Evolutionary conservation across 1,140 invertebrate species (phyloP).

Genomic region (Babylonia areolata): DNA sequence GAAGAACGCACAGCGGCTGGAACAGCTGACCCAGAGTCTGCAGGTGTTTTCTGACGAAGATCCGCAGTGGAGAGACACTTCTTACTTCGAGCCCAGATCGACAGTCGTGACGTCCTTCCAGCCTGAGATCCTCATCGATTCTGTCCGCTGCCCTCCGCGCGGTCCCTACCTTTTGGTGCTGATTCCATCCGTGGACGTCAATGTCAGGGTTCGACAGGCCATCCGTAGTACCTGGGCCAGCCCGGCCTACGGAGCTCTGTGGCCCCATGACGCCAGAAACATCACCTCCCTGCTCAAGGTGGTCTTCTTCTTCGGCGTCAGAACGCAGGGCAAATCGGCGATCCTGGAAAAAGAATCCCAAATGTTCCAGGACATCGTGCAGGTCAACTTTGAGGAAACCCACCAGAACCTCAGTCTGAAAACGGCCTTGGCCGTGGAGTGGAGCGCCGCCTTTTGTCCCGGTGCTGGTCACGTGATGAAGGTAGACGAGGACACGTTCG

Average conservation of each 20-base stretch:
- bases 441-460: background rate
- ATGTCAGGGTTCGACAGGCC: conserved; percentile 47
- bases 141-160: conserved; percentile 2
- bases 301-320: conserved; percentile 38
- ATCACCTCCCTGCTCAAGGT: conserved; percentile 32
- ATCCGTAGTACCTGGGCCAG: conserved; percentile 70
- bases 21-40: background rate
- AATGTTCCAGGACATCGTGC: conserved; percentile 57
- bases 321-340: background rate
- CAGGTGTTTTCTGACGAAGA: background rate
- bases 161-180: conserved; percentile 48
- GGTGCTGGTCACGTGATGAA: conserved; percentile 23
- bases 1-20: background rate
- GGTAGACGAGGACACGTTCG: conserved; percentile 31
- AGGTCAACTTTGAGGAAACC: conserved; percentile 62
- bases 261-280: conserved; percentile 15
- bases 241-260: background rate
- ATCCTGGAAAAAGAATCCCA: conserved; percentile 41
- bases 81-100: background rate
- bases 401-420: conserved; percentile 48
- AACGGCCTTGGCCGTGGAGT: background rate
- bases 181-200: conserved; percentile 55
- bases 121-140: background rate
- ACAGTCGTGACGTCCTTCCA: background rate
- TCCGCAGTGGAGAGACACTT: background rate